These are phyloP conservation scores for Hippolais icterina DNA, from an alignment of 2,113 vertebrate genomes.

Conservation along the genomic window DNA sequence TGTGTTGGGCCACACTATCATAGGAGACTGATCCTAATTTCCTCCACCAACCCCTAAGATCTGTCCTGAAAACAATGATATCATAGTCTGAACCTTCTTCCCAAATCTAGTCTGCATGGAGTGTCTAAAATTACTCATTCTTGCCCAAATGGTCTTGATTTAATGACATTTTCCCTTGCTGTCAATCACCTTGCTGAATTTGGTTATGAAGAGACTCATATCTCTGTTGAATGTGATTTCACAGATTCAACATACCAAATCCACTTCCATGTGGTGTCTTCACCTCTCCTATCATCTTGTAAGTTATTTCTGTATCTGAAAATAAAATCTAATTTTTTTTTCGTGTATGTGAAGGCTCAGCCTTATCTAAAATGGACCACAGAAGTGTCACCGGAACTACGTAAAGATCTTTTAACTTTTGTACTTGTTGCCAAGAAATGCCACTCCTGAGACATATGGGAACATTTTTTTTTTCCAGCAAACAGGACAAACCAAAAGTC, in stretches of 20 bases:
- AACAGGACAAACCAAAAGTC: background rate
- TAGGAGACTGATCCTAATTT: background rate
- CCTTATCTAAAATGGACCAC: background rate
- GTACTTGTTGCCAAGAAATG: background rate
- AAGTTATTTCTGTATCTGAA: background rate
- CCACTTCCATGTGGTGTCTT: background rate
- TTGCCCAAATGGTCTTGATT: background rate
- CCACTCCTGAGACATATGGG: background rate
- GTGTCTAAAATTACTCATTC: background rate
- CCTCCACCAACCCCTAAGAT: background rate
- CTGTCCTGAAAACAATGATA: background rate
- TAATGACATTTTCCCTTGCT: background rate
- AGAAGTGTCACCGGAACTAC: background rate
- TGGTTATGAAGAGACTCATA: background rate
- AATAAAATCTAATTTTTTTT: background rate
- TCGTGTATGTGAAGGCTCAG: background rate
- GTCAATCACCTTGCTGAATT: background rate
- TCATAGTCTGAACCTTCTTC: background rate
- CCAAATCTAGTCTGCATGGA: background rate
- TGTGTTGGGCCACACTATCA: accelerated
- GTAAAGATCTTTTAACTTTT: background rate
- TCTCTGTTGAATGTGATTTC: background rate
- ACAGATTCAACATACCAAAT: background rate
- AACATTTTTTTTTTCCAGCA: background rate
- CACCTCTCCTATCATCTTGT: too few species aligned